Percentiles rank a stretch among this genome's conserved stretches.
phyloP scores from a whole-genome alignment of 2,888 invertebrate species.

The Drosophila lacicola region DNA sequence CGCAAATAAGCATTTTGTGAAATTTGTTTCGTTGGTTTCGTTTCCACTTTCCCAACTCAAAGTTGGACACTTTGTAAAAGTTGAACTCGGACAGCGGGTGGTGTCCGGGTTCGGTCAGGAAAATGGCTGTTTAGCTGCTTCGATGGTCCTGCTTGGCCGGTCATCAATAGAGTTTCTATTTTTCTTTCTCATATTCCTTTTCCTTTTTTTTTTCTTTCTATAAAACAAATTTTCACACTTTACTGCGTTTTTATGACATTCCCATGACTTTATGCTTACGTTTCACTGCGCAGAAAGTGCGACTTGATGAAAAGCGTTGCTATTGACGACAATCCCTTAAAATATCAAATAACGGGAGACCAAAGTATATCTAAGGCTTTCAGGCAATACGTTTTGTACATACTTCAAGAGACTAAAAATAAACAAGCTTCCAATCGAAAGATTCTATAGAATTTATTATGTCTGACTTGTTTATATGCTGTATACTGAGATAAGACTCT shows the following conservation, averaged over 20 bases:
- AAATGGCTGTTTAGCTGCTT: constrained; percentile 37
- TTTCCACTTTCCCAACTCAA: constrained; percentile 48
- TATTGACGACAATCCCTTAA: constrained; percentile 1
- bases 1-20: constrained; percentile 75
- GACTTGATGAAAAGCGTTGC: constrained; percentile 15
- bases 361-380: not conserved
- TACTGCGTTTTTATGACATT: constrained; percentile 38
- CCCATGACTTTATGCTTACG: constrained; percentile 24
- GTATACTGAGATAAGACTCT: no score
- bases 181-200: constrained; percentile 21
- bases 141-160: constrained; percentile 40
- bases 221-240: constrained; percentile 53
- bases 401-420: not conserved
- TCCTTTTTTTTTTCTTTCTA: constrained; percentile 7
- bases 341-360: constrained; percentile 3
- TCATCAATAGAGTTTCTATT: constrained; percentile 49
- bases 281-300: constrained; percentile 35
- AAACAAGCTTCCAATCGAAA: not conserved
- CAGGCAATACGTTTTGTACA: no score
- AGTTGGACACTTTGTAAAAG: constrained; percentile 60
- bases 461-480: no score
- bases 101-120: constrained; percentile 3
- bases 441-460: no score
- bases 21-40: constrained; percentile 63
- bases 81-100: constrained; percentile 39